Percentiles rank a stretch among this genome's conserved stretches.
Evolutionary conservation across 2,888 invertebrate genomes (phyloP).

Genomic region (Argynnis bischoffii): DNA sequence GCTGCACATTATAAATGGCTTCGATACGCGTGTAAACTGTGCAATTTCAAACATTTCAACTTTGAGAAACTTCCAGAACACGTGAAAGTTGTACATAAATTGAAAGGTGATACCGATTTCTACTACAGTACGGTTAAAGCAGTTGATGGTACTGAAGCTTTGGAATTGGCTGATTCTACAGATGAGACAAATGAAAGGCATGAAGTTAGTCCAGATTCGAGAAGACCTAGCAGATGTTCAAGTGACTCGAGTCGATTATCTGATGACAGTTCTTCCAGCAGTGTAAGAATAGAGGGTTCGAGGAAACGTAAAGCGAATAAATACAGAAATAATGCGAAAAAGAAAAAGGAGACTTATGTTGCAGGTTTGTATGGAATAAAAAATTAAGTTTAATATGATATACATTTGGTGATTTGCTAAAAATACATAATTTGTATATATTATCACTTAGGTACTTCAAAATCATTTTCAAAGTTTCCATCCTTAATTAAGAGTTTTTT

Average conservation of each 20-base stretch:
- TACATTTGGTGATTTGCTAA: not conserved
- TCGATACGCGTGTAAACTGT: slow-evolving; percentile 88
- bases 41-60: slow-evolving; percentile 86
- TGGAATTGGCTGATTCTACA: slow-evolving; percentile 54
- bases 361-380: slow-evolving; percentile 48
- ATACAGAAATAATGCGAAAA: slow-evolving; percentile 53
- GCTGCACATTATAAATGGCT: slow-evolving; percentile 87
- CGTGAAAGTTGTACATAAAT: slow-evolving; percentile 83
- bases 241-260: slow-evolving; percentile 74
- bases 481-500: no score
- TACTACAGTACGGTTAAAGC: slow-evolving; percentile 75
- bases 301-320: slow-evolving; percentile 64
- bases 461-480: no score
- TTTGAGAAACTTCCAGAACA: slow-evolving; percentile 86
- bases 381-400: not conserved
- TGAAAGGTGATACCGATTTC: slow-evolving; percentile 80
- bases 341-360: slow-evolving; percentile 52
- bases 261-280: slow-evolving; percentile 73
- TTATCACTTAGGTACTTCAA: no score
- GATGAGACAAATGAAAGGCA: slow-evolving; percentile 55
- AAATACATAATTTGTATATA: not conserved
- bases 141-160: slow-evolving; percentile 68
- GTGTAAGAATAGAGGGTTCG: slow-evolving; percentile 58
- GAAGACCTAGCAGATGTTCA: slow-evolving; percentile 71
- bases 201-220: slow-evolving; percentile 63